Evolutionary conservation across 2,113 vertebrate species (phyloP).

Genomic region (Elgaria multicarinata): DNA sequence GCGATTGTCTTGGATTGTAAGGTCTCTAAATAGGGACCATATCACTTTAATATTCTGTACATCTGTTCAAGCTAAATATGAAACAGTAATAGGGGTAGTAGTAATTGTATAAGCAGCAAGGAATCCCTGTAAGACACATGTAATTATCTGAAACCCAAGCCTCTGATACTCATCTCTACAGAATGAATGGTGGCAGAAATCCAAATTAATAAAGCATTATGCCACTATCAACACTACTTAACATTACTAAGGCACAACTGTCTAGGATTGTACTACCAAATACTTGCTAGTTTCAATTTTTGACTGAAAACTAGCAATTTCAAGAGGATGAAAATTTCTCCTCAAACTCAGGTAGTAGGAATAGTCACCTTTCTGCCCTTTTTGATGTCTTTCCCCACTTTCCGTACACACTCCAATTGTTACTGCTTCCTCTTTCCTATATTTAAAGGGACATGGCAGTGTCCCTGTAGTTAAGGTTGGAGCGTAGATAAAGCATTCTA

Average conservation of each 20-base stretch:
- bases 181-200: not conserved
- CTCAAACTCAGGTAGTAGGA: not conserved
- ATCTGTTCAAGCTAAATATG: constrained; percentile 9
- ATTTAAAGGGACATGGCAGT: no score
- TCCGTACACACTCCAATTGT: not conserved
- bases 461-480: no score
- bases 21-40: not conserved
- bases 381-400: not conserved
- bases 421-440: not conserved
- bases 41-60: constrained; percentile 4
- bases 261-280: not conserved
- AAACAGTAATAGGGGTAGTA: not conserved
- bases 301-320: not conserved
- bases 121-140: not conserved
- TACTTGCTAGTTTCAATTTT: not conserved
- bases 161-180: not conserved
- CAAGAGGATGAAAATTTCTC: not conserved
- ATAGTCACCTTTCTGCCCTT: not conserved
- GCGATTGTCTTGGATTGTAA: not conserved
- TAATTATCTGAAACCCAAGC: not conserved
- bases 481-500: no score
- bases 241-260: not conserved
- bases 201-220: not conserved
- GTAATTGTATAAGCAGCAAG: not conserved
- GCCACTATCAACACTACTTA: not conserved